phyloP scores from a whole-genome alignment of 1,140 invertebrate species.

The Oedothorax gibbosus region DNA sequence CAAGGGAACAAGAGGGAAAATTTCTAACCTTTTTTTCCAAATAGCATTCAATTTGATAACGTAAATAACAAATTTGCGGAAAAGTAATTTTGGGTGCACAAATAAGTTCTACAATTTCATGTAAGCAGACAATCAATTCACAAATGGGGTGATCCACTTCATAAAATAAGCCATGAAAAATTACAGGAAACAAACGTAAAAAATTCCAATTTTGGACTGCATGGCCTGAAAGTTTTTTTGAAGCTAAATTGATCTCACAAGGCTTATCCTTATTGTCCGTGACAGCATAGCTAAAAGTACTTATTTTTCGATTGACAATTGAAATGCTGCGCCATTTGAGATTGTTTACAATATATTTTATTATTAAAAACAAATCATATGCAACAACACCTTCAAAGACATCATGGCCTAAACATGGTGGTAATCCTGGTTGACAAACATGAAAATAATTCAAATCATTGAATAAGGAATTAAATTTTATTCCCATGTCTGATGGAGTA shows the following conservation, averaged over 20 bases:
- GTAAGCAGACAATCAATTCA: too few relatives aligned
- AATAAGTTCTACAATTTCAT: too few relatives aligned
- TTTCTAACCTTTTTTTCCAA: not conserved
- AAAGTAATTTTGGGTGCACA: too few relatives aligned
- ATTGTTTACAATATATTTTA: not conserved
- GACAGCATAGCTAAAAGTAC: not conserved
- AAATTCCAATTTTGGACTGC: not conserved
- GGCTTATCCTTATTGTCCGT: not conserved
- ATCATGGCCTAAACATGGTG: conserved; percentile 29
- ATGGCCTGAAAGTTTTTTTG: not conserved
- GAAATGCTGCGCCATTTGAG: not conserved
- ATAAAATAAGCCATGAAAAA: not conserved
- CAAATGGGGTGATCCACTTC: too few relatives aligned
- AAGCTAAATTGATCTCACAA: not conserved
- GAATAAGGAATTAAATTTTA: too few relatives aligned
- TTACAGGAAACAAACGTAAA: not conserved
- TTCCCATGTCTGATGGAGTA: too few relatives aligned
- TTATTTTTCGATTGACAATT: not conserved
- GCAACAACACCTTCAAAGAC: conserved; percentile 26
- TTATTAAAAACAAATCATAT: conserved; percentile 9
- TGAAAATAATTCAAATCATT: too few relatives aligned
- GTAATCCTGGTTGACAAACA: conserved; percentile 22
- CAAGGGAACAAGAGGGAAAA: not conserved
- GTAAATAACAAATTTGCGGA: not conserved
- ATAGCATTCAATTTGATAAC: not conserved